A percentile compares a stretch with the other conserved stretches of the same genome.
phyloP scores from a whole-genome alignment of 2,113 vertebrate species.

The Stictonetta naevosa region DNA sequence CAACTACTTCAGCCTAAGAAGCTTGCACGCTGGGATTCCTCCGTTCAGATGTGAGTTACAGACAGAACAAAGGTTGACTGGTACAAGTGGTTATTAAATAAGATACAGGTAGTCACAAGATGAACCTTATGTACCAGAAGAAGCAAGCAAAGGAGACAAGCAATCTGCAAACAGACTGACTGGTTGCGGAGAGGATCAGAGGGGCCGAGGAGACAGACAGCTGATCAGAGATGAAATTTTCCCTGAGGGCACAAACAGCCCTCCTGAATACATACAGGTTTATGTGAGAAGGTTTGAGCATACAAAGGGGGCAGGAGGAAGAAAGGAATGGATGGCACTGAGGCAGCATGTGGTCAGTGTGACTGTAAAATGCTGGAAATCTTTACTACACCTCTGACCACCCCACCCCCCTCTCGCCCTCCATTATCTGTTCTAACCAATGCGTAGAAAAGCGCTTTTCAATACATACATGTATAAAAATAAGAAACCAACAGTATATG shows the following conservation, averaged over 20 bases:
- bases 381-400: background rate
- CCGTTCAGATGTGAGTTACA: background rate
- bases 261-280: background rate
- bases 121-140: background rate
- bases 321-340: background rate
- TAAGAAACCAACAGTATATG: background rate
- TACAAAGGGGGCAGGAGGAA: background rate
- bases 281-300: background rate
- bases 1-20: background rate
- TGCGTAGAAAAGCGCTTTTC: background rate
- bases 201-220: conserved; percentile 5
- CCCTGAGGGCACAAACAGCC: background rate
- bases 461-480: background rate
- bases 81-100: background rate
- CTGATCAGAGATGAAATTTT: conserved; percentile 25
- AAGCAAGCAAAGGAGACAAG: background rate
- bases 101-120: background rate
- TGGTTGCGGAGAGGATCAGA: background rate
- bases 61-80: background rate
- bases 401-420: too few relatives aligned
- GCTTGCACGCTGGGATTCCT: background rate
- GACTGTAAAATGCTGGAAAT: background rate
- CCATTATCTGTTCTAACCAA: background rate
- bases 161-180: background rate
- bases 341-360: background rate